A percentile compares a stretch with the other conserved stretches of the same genome.
Evolutionary conservation across 2,797 vertebrate species (phyloP).

Genomic region (Xenops minutus): DNA sequence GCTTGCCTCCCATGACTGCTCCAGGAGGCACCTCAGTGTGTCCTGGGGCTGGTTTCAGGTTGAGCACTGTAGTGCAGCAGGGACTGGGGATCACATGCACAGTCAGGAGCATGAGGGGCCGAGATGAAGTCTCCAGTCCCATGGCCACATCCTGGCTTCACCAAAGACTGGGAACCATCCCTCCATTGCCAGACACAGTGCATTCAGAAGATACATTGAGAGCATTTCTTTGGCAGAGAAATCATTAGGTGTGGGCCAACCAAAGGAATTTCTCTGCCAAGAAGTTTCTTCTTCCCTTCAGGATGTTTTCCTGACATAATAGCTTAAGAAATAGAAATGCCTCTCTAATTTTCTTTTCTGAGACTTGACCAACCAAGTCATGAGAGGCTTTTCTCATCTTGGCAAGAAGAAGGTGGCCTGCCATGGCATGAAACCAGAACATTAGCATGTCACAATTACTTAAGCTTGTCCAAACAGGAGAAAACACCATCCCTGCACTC

Average conservation of each 20-base stretch:
- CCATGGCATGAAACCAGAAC: accelerated
- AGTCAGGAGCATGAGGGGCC: accelerated
- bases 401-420: not conserved
- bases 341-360: not conserved
- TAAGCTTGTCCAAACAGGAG: not conserved
- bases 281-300: not conserved
- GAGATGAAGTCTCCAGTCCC: not conserved
- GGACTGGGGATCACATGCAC: not conserved
- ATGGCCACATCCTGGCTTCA: not conserved
- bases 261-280: not conserved
- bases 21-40: accelerated
- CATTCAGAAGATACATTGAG: not conserved
- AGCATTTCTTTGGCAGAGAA: not conserved
- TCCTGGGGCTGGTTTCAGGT: not conserved
- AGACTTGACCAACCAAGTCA: not conserved
- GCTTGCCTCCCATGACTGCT: not conserved
- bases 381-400: not conserved
- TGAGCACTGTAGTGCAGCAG: accelerated
- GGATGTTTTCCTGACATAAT: not conserved
- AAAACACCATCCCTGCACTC: not conserved
- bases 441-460: not conserved
- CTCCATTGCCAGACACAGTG: not conserved
- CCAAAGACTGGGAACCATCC: not conserved
- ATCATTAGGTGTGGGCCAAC: not conserved
- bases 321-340: not conserved